These are phyloP conservation scores for Pleuronectes platessa DNA, from an alignment of 2,113 vertebrate genomes.

Conservation along the genomic window DNA sequence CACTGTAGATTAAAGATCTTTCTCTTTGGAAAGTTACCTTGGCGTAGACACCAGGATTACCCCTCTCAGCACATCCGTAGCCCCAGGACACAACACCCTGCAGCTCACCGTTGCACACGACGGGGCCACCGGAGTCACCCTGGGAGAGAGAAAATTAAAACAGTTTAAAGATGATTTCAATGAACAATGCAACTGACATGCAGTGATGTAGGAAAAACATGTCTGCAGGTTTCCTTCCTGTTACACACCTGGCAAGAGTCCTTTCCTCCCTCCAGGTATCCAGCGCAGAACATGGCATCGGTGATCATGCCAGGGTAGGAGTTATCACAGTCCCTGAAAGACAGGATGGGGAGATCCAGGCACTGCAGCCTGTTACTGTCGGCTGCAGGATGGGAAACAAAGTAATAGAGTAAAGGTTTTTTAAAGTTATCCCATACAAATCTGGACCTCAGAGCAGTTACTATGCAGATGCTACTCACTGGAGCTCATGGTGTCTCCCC, in stretches of 20 bases:
- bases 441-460: too few relatives aligned
- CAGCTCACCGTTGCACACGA: slow-evolving; percentile 79
- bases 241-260: slow-evolving; percentile 86
- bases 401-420: too few relatives aligned
- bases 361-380: slow-evolving; percentile 81
- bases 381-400: slow-evolving; percentile 10
- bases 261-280: slow-evolving; percentile 86
- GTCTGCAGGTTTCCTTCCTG: too few relatives aligned
- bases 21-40: slow-evolving; percentile 26
- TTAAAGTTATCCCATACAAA: too few relatives aligned
- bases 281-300: slow-evolving; percentile 86
- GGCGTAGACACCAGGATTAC: slow-evolving; percentile 83
- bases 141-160: too few relatives aligned
- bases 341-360: slow-evolving; percentile 83
- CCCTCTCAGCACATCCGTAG: slow-evolving; percentile 76
- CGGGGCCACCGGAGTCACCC: slow-evolving; percentile 84
- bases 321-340: slow-evolving; percentile 73
- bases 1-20: too few relatives aligned
- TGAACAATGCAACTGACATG: too few relatives aligned
- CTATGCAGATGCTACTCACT: slow-evolving; percentile 55
- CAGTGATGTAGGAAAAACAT: too few relatives aligned
- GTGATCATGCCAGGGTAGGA: slow-evolving; percentile 86
- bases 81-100: slow-evolving; percentile 87
- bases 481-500: slow-evolving; percentile 86
- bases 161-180: too few relatives aligned